A percentile compares a stretch with the other conserved stretches of the same genome.
These are phyloP conservation scores for Pelobates fuscus DNA, from an alignment of 2,113 vertebrate genomes.

Conservation along the genomic window DNA sequence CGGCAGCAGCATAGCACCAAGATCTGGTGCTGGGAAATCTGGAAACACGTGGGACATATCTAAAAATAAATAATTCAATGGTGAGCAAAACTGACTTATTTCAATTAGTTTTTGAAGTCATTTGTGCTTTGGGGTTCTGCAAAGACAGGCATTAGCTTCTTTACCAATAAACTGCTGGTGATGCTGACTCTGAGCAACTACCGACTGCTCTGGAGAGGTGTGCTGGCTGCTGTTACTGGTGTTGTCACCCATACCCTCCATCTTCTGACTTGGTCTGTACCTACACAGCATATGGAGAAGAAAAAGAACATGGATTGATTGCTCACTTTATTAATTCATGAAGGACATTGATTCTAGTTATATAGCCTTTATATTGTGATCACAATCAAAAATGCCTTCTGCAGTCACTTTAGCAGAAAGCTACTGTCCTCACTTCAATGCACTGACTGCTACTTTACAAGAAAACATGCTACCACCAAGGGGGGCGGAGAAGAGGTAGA, in stretches of 20 bases:
- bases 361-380: too few species aligned
- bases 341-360: too few species aligned
- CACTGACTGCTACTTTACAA: too few species aligned
- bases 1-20: constrained; percentile 75
- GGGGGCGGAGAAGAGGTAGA: too few species aligned
- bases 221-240: constrained; percentile 76
- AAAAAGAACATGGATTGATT: background rate
- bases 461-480: too few species aligned
- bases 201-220: constrained; percentile 82
- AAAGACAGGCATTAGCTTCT: constrained; percentile 14
- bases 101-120: too few species aligned
- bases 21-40: constrained; percentile 82
- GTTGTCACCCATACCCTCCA: constrained; percentile 81
- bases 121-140: too few species aligned
- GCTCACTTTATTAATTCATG: background rate
- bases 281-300: constrained; percentile 55
- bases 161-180: constrained; percentile 98
- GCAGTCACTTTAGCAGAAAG: too few species aligned
- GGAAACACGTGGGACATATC: constrained; percentile 89
- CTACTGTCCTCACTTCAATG: too few species aligned
- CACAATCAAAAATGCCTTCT: too few species aligned
- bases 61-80: constrained; percentile 59
- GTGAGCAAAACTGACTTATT: too few species aligned
- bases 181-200: constrained; percentile 90
- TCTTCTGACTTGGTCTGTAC: constrained; percentile 91